A percentile compares a stretch with the other conserved stretches of the same genome.
phyloP scores from a whole-genome alignment of 2,113 vertebrate species.

The Glaucomys volans region DNA sequence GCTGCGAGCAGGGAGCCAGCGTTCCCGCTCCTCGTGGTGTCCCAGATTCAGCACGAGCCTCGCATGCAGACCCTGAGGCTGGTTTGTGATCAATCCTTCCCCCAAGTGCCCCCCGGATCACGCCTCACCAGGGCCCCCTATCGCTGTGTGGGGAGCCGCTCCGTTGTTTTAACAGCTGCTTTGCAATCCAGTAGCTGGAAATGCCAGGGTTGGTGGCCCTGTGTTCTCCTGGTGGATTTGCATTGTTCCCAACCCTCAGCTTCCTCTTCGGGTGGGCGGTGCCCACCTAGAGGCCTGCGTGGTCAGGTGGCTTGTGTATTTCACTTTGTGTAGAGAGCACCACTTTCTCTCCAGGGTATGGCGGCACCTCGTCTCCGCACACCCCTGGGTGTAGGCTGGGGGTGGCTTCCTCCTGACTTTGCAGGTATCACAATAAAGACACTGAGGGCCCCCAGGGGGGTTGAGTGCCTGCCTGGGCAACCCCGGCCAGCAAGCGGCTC shows the following conservation, averaged over 20 bases:
- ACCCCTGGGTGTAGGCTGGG: neutral
- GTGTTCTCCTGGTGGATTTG: no score
- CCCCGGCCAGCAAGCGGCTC: neutral
- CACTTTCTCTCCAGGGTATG: neutral
- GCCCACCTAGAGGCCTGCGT: rapidly evolving
- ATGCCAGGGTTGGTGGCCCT: no score
- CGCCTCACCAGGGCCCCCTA: neutral
- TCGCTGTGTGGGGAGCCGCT: neutral
- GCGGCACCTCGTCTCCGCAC: rapidly evolving
- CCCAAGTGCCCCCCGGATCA: no score
- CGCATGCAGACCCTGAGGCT: neutral
- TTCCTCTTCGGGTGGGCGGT: no score
- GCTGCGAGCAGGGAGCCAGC: neutral
- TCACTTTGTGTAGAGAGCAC: neutral
- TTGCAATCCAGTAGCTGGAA: neutral
- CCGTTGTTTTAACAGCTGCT: neutral
- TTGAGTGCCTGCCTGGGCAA: rapidly evolving
- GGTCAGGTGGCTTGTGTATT: neutral
- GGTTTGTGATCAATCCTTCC: neutral
- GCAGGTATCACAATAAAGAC: neutral
- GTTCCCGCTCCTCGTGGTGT: neutral
- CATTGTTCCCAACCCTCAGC: neutral
- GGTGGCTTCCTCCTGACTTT: neutral
- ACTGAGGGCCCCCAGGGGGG: neutral
- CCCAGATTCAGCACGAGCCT: neutral